A percentile compares a stretch with the other conserved stretches of the same genome.
Conservation (phyloP, 1,140 invertebrate species). For the Macrostomum lignano region DNA sequence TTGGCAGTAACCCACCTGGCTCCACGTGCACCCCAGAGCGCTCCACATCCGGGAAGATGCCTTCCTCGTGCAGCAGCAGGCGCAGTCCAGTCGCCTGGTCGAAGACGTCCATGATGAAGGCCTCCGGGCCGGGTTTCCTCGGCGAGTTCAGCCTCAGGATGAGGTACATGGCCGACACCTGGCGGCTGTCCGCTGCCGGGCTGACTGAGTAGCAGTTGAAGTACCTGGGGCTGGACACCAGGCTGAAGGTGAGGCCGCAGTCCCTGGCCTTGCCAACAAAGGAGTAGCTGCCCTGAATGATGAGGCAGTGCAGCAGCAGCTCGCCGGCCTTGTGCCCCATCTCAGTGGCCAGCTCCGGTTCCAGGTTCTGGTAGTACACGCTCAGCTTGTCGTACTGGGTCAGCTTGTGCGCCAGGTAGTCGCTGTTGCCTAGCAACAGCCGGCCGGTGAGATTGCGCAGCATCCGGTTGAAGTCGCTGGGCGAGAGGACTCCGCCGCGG, state of each 20-base stretch:
- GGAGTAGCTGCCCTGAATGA: background rate
- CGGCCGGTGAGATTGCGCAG: background rate
- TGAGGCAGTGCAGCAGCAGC: background rate
- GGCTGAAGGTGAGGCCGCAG: background rate
- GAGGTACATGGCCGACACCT: background rate
- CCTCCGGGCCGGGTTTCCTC: background rate
- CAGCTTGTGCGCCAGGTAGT: background rate
- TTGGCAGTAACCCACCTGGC: too few relatives aligned
- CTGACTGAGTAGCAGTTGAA: constrained; percentile 2
- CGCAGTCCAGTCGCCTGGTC: background rate
- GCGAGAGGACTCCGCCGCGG: background rate
- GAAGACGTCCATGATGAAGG: background rate
- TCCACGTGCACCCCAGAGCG: constrained; percentile 4
- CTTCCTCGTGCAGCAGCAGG: constrained; percentile 2
- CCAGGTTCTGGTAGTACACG: constrained; percentile 1
- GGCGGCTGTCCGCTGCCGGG: background rate
- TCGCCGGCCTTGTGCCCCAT: background rate
- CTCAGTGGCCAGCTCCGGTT: background rate
- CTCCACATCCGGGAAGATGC: constrained; percentile 2
- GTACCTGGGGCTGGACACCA: background rate
- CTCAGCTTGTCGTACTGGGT: background rate
- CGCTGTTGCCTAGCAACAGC: background rate
- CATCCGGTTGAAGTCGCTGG: constrained; percentile 3
- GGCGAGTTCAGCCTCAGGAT: background rate
- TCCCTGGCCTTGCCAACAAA: background rate